phyloP scores from a whole-genome alignment of 2,113 vertebrate species.

The Phaethon lepturus region DNA sequence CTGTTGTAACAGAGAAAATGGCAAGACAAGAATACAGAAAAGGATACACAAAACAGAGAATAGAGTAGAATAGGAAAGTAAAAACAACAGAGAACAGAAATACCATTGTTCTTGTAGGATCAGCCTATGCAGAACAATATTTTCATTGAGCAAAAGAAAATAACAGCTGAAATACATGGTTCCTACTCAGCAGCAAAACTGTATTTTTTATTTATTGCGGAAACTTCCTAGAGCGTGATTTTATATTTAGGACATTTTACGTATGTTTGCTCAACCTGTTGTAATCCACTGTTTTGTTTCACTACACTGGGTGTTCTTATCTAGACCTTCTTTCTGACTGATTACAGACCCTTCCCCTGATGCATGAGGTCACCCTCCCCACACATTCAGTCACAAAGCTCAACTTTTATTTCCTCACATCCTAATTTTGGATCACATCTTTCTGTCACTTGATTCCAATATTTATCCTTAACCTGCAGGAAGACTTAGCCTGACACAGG shows the following conservation, averaged over 20 bases:
- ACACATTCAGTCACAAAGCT: background rate
- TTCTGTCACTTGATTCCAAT: background rate
- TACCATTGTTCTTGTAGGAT: background rate
- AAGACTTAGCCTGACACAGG: background rate
- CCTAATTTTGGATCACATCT: background rate
- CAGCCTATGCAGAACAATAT: background rate
- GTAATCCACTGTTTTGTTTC: background rate
- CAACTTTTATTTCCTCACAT: background rate
- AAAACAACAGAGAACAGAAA: background rate
- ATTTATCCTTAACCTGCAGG: background rate
- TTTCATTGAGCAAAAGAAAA: background rate
- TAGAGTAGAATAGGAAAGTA: background rate
- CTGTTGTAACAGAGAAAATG: background rate
- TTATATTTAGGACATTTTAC: background rate
- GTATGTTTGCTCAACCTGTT: background rate
- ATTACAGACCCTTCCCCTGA: background rate
- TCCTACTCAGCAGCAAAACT: background rate
- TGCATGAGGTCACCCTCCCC: background rate
- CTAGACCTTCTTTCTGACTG: background rate
- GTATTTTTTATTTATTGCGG: background rate
- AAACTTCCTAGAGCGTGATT: background rate
- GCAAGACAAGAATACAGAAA: background rate
- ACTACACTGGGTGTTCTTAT: rapidly evolving
- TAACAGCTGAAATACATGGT: background rate
- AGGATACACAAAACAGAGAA: background rate